Evolutionary conservation across 1,140 invertebrate species (phyloP), one percentile per base, ranked within the genome.

Genomic region (Tetramorium alpestre): DNA sequence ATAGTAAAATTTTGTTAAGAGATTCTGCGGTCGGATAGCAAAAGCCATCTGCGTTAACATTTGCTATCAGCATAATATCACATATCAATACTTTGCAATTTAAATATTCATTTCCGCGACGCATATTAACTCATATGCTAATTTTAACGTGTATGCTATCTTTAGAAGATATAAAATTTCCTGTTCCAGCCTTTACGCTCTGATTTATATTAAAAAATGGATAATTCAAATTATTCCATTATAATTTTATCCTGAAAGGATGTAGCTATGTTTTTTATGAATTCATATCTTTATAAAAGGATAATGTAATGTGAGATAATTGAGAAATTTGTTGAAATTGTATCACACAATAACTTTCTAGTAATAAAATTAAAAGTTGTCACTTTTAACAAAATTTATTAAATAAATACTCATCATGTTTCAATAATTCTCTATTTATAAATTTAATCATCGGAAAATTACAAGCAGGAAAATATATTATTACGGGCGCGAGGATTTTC

Each of bases 31-130:
- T 38, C n/a, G 41, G 51, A 70, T 56, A 70, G 65, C 49, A 18
- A 25, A 72, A 58, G 58, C 51, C 10, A 56, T 62, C 41, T 75
- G 28, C 38, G 2, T 84, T 62, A 60, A 60, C n/a, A 60, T 84
- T 70, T 22, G 41, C 22, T 84, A 60, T 33, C 47, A 58, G 41
- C 47, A 38, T 73, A 49, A 75, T 75, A 60, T 60, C 54, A 33
- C 54, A 73, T 73, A 62, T 84, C 62, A 80, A 80, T 80, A 80
- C 16, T 69, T 69, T 60, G 80, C 41, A 73, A 84, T 75, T 84
- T 84, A 84, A 84, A 75, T 84, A 73, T 84, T 73, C 56, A 84
- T 84, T 84, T 84, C 13, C 38, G 25, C 69, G 49, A 49, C 51
- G 70, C 44, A 60, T 58, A 41, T 47, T 58, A 72, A 6, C 56